A percentile compares a stretch with the other conserved stretches of the same genome.
These are phyloP conservation scores for Sinella curviseta DNA, from an alignment of 1,140 invertebrate genomes.

Conservation along the genomic window DNA sequence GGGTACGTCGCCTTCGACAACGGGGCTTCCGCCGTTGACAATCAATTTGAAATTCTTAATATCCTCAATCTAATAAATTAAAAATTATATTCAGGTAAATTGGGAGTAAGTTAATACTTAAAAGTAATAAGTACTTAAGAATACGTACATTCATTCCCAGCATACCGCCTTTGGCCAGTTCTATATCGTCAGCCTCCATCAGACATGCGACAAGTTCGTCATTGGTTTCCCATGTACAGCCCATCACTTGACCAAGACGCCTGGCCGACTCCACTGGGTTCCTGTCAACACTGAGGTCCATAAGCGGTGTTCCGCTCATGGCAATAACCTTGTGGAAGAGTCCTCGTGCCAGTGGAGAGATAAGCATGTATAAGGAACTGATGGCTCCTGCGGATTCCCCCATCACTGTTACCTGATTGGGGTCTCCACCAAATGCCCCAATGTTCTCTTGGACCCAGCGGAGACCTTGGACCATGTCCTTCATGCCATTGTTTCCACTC, in stretches of 20 bases:
- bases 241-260: neutral
- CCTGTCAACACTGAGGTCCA: neutral
- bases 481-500: neutral
- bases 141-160: neutral
- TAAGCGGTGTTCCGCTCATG: neutral
- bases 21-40: neutral
- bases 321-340: neutral
- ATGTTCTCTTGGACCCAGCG: constrained; percentile 13
- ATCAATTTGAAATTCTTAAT: neutral
- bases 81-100: too few species aligned
- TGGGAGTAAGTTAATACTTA: neutral
- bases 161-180: too few species aligned
- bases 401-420: neutral
- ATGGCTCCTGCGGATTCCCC: neutral
- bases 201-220: neutral
- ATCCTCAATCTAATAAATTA: neutral
- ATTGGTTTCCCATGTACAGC: neutral
- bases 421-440: neutral
- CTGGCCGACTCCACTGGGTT: neutral
- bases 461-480: neutral
- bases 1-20: neutral
- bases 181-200: too few species aligned
- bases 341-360: constrained; percentile 1
- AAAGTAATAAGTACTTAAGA: neutral
- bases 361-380: neutral